Evolutionary conservation across 2,888 invertebrate species (phyloP).

Genomic region (Drosophila paracracens): DNA sequence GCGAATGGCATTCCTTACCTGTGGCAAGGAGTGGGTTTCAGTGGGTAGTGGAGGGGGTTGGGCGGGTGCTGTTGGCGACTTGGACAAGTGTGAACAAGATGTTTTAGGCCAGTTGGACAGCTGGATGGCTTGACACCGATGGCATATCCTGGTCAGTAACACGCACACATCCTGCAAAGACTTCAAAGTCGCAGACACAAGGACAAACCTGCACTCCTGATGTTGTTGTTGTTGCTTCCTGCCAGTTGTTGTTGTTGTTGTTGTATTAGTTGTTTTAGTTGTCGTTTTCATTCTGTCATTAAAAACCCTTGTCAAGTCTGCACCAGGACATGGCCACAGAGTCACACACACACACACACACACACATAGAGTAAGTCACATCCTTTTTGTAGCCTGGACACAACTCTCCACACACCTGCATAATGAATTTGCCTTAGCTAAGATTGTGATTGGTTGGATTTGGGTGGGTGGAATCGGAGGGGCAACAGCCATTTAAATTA

Average conservation of each 20-base stretch:
- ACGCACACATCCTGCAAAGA: constrained; percentile 55
- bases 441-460: background rate
- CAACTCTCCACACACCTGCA: constrained; percentile 50
- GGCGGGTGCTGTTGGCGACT: constrained; percentile 47
- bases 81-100: constrained; percentile 84
- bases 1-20: constrained; percentile 38
- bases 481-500: constrained; percentile 69
- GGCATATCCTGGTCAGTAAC: constrained; percentile 68
- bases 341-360: constrained; percentile 23
- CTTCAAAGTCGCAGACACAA: constrained; percentile 67
- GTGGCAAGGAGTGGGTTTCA: background rate
- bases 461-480: background rate
- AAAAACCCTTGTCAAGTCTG: constrained; percentile 84
- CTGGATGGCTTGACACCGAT: constrained; percentile 75
- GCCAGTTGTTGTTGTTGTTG: constrained; percentile 33
- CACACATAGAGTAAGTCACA: constrained; percentile 17
- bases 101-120: constrained; percentile 80
- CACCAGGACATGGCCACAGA: constrained; percentile 55
- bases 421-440: constrained; percentile 53
- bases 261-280: constrained; percentile 52
- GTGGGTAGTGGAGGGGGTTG: background rate
- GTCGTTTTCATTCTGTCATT: constrained; percentile 81
- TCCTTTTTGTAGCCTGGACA: constrained; percentile 45
- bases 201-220: constrained; percentile 61
- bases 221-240: constrained; percentile 4